A percentile compares a stretch with the other conserved stretches of the same genome.
These are phyloP conservation scores for Dendrolimus pini DNA, from an alignment of 2,888 invertebrate genomes.

Conservation along the genomic window DNA sequence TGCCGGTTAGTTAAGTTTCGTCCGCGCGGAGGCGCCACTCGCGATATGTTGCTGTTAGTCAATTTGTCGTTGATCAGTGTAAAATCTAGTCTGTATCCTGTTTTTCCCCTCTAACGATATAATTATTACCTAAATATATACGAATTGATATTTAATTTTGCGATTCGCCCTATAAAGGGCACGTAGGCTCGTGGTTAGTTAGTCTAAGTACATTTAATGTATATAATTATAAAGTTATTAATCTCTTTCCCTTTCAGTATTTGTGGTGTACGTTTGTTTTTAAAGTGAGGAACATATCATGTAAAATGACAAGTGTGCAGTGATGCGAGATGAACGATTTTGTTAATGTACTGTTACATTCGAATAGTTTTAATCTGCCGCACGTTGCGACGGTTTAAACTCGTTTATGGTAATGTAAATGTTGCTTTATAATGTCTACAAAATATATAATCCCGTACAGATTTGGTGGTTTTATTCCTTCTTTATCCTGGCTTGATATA, in stretches of 20 bases:
- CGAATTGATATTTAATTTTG: slow-evolving; percentile 67
- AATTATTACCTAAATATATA: slow-evolving; percentile 60
- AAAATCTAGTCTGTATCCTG: slow-evolving; percentile 77
- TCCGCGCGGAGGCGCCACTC: slow-evolving; percentile 37
- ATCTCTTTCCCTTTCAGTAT: slow-evolving; percentile 73
- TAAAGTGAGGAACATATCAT: slow-evolving; percentile 46
- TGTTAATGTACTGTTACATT: slow-evolving; percentile 73
- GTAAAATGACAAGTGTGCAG: slow-evolving; percentile 30
- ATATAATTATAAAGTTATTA: slow-evolving; percentile 64
- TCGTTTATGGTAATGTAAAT: slow-evolving; percentile 73
- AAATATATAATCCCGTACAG: slow-evolving; percentile 74
- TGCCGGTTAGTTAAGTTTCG: slow-evolving; percentile 6
- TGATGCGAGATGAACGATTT: slow-evolving; percentile 41
- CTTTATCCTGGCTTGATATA: background rate
- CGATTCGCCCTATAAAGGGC: slow-evolving; percentile 45
- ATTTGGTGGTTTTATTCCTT: slow-evolving; percentile 46
- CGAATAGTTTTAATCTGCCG: slow-evolving; percentile 63
- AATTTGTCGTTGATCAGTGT: slow-evolving; percentile 73
- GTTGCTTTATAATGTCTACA: slow-evolving; percentile 77
- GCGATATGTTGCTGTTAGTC: slow-evolving; percentile 66
- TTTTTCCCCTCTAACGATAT: slow-evolving; percentile 69
- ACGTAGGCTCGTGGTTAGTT: slow-evolving; percentile 70
- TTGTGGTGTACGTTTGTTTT: slow-evolving; percentile 53
- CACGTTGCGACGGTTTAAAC: slow-evolving; percentile 47
- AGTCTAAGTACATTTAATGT: slow-evolving; percentile 72